Base-by-base conservation (phyloP, 2,888 invertebrate genomes). In the Tetragonula carbonaria region DNA sequence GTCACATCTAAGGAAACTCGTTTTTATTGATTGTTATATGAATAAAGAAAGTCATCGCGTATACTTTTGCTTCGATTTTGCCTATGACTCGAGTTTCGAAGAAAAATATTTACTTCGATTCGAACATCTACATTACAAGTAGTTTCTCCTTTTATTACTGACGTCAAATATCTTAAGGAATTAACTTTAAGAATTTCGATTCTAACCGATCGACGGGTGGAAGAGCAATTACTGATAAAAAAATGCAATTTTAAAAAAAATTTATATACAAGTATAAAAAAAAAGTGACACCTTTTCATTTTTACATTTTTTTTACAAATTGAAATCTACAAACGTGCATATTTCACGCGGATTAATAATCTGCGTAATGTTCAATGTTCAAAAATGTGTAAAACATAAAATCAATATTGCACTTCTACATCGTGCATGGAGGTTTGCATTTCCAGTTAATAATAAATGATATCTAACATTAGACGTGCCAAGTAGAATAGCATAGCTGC, bases 11-110 rank as follows among this genome's bases (percentile, higher is more conserved):
- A 74, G 45, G 62, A 75, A 59, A 74, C 53, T 74, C 28, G 45
- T 57, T 72, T 66, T 62, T 79, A 83, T 83, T 51, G 85, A 85
- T 85, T 57, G 73, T 72, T 50, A 14, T 28, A 76, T 71, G 76
- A 80, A 85, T 80, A 79, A 84, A 55, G n/a, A 57, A 84, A 66
- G 18, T 21, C 21, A 23, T 38, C 71, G 57, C 23, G 70, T 33
- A 53, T 50, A 51, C 33, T 38, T 14, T 45, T 14, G 13, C n/a
- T 79, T n/a, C n/a, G 28, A 33, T 51, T 33, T 33, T 23, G 63
- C 8, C 18, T 51, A 4, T 11, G 33, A 55, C 51, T 33, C 28
- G 8, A 73, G 45, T 4, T 70, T 57, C 21, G 5, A 33, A n/a
- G 23, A 66, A 74, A 51, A 28, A 33, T 13, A 62, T 38, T 62